Percentiles rank a stretch among this genome's conserved stretches.
These are phyloP conservation scores for Ruditapes philippinarum DNA, from an alignment of 1,140 invertebrate species.

Conservation along the genomic window DNA sequence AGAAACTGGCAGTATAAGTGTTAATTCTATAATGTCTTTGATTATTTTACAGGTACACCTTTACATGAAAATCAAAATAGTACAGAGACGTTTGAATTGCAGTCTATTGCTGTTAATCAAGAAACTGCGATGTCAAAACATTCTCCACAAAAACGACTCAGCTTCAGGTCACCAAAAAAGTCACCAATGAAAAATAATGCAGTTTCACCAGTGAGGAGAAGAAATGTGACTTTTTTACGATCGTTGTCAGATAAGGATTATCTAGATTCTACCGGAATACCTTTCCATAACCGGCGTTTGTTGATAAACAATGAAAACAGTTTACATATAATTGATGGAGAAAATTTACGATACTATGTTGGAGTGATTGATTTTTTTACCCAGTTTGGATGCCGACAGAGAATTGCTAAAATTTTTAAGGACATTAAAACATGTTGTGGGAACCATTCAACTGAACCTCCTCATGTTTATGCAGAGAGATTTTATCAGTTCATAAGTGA, in stretches of 20 bases:
- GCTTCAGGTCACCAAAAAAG: not conserved
- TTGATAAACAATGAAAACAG: slow-evolving; percentile 46
- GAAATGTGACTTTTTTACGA: slow-evolving; percentile 30
- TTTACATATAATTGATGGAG: slow-evolving; percentile 54
- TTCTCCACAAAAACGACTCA: not conserved
- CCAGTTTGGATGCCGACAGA: slow-evolving; percentile 41
- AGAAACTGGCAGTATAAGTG: no score
- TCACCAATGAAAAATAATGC: not conserved
- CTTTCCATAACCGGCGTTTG: slow-evolving; percentile 25
- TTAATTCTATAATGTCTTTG: no score
- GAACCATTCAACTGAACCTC: slow-evolving; percentile 47
- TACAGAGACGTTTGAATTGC: not conserved
- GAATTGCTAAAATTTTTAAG: slow-evolving; percentile 32
- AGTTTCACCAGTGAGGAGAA: not conserved
- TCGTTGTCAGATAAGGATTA: slow-evolving; percentile 40
- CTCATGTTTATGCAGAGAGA: slow-evolving; percentile 49
- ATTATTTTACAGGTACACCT: not conserved
- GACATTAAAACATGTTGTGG: slow-evolving; percentile 52
- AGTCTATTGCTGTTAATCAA: not conserved
- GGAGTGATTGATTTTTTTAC: slow-evolving; percentile 64
- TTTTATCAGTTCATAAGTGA: slow-evolving; percentile 49
- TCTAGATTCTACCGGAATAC: slow-evolving; percentile 27
- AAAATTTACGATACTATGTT: slow-evolving; percentile 37
- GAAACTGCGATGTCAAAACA: not conserved
- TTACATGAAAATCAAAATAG: not conserved